Evolutionary conservation across 2,113 vertebrate genomes (phyloP).

Genomic region (Centropus unirufus): DNA sequence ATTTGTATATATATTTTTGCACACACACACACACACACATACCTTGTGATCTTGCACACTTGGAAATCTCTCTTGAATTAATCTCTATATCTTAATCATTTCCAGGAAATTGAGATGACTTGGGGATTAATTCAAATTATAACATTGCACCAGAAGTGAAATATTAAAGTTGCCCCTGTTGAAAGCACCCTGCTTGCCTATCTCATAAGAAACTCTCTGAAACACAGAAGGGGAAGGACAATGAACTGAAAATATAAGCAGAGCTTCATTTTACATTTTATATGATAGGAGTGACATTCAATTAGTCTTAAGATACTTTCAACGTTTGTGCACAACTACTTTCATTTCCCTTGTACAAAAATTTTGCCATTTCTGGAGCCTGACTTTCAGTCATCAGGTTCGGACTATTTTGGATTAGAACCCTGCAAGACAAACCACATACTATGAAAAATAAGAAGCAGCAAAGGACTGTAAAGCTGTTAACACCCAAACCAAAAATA

Average conservation of each 20-base stretch:
- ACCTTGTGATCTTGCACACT: neutral
- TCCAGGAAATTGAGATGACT: neutral
- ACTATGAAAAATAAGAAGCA: neutral
- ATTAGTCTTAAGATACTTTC: neutral
- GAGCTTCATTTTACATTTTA: neutral
- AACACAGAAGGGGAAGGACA: neutral
- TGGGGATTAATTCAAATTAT: neutral
- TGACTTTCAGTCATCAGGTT: neutral
- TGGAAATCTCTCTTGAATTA: neutral
- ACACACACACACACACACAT: neutral
- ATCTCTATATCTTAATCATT: neutral
- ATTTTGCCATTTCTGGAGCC: neutral
- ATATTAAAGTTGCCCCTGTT: neutral
- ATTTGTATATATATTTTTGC: neutral
- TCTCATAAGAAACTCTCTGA: neutral
- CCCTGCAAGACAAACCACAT: neutral
- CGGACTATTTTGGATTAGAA: neutral
- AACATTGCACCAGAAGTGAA: neutral
- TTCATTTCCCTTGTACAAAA: neutral
- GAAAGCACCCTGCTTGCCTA: neutral
- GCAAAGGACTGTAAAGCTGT: accelerated
- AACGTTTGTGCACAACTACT: neutral
- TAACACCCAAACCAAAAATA: neutral
- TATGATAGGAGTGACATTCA: neutral
- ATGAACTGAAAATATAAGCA: neutral